A percentile compares a stretch with the other conserved stretches of the same genome.
Conservation (phyloP, 2,888 invertebrate genomes). For the Caenorhabditis sp. region DNA sequence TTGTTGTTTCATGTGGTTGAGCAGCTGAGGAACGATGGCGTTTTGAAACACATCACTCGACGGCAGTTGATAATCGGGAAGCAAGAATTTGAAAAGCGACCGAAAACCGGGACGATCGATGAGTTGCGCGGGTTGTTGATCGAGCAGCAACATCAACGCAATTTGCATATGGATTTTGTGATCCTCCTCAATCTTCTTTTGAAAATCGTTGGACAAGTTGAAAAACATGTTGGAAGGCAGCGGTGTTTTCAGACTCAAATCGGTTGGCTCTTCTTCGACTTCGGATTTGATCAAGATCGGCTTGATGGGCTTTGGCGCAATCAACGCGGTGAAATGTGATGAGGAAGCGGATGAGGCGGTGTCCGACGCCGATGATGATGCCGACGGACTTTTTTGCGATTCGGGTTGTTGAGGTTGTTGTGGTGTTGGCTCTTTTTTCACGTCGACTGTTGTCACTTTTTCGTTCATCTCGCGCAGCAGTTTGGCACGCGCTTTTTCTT, state of each 20-base stretch:
- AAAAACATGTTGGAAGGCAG: constrained; percentile 14
- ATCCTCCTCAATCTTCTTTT: constrained; percentile 35
- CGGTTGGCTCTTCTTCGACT: constrained; percentile 39
- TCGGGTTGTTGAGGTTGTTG: constrained; percentile 9
- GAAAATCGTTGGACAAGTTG: constrained; percentile 2
- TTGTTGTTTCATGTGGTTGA: constrained; percentile 44
- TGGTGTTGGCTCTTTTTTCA: constrained; percentile 16
- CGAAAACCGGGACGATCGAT: constrained; percentile 59
- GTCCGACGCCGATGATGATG: constrained; percentile 52
- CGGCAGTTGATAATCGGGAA: constrained; percentile 52
- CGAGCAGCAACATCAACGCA: constrained; percentile 58
- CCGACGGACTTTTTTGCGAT: constrained; percentile 46
- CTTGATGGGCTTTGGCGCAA: constrained; percentile 47
- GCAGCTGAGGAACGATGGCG: constrained; percentile 41
- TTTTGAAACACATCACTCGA: constrained; percentile 45
- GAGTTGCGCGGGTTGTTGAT: constrained; percentile 52
- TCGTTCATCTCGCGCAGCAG: constrained; percentile 48
- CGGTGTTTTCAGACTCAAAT: constrained; percentile 23
- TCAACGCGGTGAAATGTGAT: constrained; percentile 36
- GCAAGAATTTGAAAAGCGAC: constrained; percentile 48
- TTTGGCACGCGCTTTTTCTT: constrained; percentile 50
- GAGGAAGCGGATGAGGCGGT: constrained; percentile 52
- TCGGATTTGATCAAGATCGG: constrained; percentile 25
- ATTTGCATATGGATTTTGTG: constrained; percentile 50
- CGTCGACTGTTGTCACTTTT: constrained; percentile 20